Evolutionary conservation across 92 coral and sea anemone genomes (phyloP), one percentile per base, ranked within the genome.

Genomic region (Heteractis magnifica): DNA sequence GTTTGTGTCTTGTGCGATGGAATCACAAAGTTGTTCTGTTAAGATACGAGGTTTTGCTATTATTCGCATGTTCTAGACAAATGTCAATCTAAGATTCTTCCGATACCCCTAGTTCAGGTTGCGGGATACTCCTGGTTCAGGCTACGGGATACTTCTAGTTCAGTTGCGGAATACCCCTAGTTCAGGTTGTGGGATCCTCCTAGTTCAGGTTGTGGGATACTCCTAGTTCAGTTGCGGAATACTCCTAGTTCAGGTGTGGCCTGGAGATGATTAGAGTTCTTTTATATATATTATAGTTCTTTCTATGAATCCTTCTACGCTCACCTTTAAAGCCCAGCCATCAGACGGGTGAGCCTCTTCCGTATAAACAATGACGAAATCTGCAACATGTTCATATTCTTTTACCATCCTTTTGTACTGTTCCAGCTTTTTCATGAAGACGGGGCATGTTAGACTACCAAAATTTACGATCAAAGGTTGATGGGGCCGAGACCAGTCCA

Each of bases 21-120:
- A 76, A 95, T 92, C 60, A 64, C 82, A 85, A 86, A 81, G 86
- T 95, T 95, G 88, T 95, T 88, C 98, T 95, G 87, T 13, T 49
- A 76, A 72, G 23, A 68, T 60, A 68, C 19, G 3, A 10, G 0
- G 15, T 23, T 20, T 19, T 8, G n/a, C 10, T n/a, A 68, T n/a
- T 68, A 23, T 68, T 65, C 0, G 21, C 4, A 68, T 19, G 26
- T 0, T 68, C 26, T n/a, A 20, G 72, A 26, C 26, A 26, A 26
- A 26, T 0, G 26, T 26, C 26, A 26, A 26, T 26, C 26, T 0
- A 26, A 26, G 26, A 26, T 26, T 26, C 26, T 26, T 26, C 26
- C 26, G 44, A 34, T 34, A 34, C 44, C 3, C 44, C 44, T 34
- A 34, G 44, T 34, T 34, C 44, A 34, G 44, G 44, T 34, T 34